A percentile compares a stretch with the other conserved stretches of the same genome.
Evolutionary conservation across 2,113 vertebrate species (phyloP).

Genomic region (Climacteris rufus): DNA sequence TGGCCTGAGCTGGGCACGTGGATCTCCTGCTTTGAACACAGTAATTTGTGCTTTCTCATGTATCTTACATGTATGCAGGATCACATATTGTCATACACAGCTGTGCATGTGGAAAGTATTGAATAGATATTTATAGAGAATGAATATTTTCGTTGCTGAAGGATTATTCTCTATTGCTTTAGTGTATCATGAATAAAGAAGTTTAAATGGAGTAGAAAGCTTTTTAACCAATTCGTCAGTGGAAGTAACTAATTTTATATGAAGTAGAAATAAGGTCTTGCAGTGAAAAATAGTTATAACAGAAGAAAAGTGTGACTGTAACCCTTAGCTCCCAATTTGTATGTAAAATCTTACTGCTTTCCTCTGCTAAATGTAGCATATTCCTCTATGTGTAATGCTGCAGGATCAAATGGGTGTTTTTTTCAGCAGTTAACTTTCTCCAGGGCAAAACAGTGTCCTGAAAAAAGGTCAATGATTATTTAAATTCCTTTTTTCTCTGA

Average conservation of each 20-base stretch:
- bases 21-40: not conserved
- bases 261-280: conserved; percentile 30
- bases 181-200: not conserved
- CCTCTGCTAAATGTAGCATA: not conserved
- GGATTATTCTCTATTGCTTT: not conserved
- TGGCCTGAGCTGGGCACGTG: not conserved
- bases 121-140: not conserved
- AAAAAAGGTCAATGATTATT: not conserved
- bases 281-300: not conserved
- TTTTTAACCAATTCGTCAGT: conserved; percentile 37
- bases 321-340: not conserved
- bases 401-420: not conserved
- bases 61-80: not conserved
- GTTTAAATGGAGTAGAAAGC: conserved; percentile 12
- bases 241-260: conserved; percentile 21
- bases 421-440: not conserved
- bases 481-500: not conserved
- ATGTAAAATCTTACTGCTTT: conserved; percentile 16
- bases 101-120: not conserved
- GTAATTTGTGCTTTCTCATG: not conserved
- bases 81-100: not conserved
- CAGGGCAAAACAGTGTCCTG: not conserved
- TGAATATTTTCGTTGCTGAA: not conserved
- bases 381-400: not conserved
- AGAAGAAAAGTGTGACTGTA: conserved; percentile 11